phyloP scores from a whole-genome alignment of 2,797 vertebrate genomes.

The Chromis chromis region DNA sequence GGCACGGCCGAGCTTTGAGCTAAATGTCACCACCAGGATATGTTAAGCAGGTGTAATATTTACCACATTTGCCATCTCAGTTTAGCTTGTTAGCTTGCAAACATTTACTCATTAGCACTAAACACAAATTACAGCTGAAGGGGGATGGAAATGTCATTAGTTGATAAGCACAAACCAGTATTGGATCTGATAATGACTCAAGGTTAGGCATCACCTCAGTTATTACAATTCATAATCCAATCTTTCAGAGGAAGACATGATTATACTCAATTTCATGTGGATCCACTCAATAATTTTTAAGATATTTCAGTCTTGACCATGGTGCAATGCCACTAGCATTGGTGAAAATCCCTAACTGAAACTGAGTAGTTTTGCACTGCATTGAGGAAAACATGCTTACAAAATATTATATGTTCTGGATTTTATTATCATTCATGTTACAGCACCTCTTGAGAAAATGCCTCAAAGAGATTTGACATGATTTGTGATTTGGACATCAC shows the following conservation, averaged over 20 bases:
- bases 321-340: not conserved
- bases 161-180: not conserved
- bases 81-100: too few relatives aligned
- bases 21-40: not conserved
- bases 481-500: not conserved
- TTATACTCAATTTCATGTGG: not conserved
- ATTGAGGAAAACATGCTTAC: not conserved
- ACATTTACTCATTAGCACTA: too few relatives aligned
- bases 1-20: not conserved
- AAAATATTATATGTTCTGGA: not conserved
- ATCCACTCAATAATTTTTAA: not conserved
- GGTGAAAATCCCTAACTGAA: not conserved
- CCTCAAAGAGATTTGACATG: not conserved
- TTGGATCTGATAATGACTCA: not conserved
- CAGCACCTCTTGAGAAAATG: not conserved
- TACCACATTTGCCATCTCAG: too few relatives aligned
- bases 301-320: not conserved
- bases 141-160: not conserved
- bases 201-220: not conserved
- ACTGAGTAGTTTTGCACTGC: not conserved
- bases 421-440: conserved; percentile 1
- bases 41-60: not conserved
- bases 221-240: not conserved
- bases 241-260: not conserved
- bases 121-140: too few relatives aligned